These are phyloP conservation scores for Noctua janthina DNA, from an alignment of 2,888 invertebrate genomes.

Conservation along the genomic window DNA sequence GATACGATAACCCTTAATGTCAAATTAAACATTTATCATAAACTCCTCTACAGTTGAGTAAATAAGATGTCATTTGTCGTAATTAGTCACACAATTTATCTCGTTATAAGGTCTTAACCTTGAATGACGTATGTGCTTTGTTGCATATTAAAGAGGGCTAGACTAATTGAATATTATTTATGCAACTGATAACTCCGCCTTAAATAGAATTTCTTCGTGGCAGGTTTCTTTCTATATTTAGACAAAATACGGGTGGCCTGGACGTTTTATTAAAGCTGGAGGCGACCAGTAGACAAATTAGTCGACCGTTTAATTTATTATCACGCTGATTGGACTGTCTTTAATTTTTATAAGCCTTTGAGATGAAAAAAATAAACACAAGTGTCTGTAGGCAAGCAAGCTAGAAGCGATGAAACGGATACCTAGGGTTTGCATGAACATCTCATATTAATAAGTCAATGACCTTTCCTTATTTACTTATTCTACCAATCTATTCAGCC, in stretches of 20 bases:
- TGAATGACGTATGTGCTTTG: constrained; percentile 70
- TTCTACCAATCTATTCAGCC: background rate
- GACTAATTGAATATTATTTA: constrained; percentile 68
- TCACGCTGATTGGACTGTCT: background rate
- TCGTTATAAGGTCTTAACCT: constrained; percentile 73
- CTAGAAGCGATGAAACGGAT: background rate
- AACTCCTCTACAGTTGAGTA: constrained; percentile 46
- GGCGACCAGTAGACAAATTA: constrained; percentile 13
- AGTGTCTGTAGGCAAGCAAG: background rate
- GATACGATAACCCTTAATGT: constrained; percentile 59
- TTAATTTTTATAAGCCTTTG: background rate
- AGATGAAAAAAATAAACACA: background rate
- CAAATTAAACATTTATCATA: constrained; percentile 59
- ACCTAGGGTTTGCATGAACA: background rate
- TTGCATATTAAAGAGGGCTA: constrained; percentile 41
- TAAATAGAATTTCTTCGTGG: constrained; percentile 54
- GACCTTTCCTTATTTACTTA: background rate
- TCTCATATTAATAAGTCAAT: background rate
- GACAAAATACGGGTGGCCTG: constrained; percentile 59
- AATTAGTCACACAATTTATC: constrained; percentile 80
- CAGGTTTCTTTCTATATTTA: constrained; percentile 58
- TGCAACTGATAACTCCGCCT: constrained; percentile 50
- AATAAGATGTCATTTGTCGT: constrained; percentile 77
- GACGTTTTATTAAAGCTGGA: constrained; percentile 10
- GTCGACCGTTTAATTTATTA: background rate